phyloP scores from a whole-genome alignment of 2,888 invertebrate species.

The Bibio marci region DNA sequence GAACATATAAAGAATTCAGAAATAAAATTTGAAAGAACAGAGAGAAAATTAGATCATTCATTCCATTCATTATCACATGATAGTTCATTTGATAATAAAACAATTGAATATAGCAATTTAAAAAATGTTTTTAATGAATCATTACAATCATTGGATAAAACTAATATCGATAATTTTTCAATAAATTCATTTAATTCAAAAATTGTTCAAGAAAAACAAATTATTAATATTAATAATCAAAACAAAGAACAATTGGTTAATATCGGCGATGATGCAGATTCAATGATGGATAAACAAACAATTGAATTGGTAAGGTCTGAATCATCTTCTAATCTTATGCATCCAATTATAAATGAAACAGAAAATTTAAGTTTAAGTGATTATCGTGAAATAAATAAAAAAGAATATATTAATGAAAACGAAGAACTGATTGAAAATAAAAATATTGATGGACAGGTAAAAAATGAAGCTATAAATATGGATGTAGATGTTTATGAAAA shows the following conservation, averaged over 20 bases:
- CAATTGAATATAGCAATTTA: constrained; percentile 3
- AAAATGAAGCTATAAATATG: background rate
- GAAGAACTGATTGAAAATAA: background rate
- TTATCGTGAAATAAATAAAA: background rate
- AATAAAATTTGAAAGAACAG: constrained; percentile 25
- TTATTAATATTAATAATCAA: too few species aligned
- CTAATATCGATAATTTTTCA: background rate
- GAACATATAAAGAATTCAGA: constrained; percentile 25
- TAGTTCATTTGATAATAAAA: constrained; percentile 6
- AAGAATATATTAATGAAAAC: background rate
- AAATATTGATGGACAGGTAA: background rate
- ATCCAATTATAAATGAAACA: background rate
- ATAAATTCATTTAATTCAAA: too few species aligned
- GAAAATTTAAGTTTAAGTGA: background rate
- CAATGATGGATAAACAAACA: too few species aligned
- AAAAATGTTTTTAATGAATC: constrained; percentile 2
- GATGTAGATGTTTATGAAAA: background rate
- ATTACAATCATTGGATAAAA: background rate
- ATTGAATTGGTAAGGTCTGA: too few species aligned
- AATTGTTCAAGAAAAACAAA: too few species aligned
- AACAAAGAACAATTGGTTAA: too few species aligned
- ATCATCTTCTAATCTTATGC: background rate
- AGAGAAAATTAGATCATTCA: constrained; percentile 6
- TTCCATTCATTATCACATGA: constrained; percentile 7
- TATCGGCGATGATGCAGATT: too few species aligned